These are phyloP conservation scores for Poeciliopsis prolifica DNA, from an alignment of 2,113 vertebrate genomes.

Conservation along the genomic window DNA sequence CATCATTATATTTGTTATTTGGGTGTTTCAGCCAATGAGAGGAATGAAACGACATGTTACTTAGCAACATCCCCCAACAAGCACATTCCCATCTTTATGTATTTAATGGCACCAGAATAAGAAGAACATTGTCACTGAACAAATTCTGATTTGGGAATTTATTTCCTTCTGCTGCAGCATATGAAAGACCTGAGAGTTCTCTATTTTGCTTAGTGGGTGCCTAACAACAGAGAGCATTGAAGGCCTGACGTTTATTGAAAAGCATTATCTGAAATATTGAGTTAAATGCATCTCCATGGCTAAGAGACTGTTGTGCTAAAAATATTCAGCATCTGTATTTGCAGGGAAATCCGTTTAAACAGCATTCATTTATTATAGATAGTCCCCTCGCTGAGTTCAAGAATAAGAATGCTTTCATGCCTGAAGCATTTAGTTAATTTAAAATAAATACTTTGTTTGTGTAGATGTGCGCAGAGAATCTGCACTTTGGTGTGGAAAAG, in stretches of 20 bases:
- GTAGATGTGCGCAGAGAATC: too few species aligned
- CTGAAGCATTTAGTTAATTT: too few species aligned
- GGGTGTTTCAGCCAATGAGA: not conserved
- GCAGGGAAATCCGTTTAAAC: constrained; percentile 17
- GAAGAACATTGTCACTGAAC: not conserved
- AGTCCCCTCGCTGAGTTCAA: not conserved
- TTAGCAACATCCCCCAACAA: not conserved
- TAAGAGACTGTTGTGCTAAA: constrained; percentile 21
- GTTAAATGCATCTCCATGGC: constrained; percentile 7
- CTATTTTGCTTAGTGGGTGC: constrained; percentile 4
- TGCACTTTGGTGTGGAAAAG: too few species aligned
- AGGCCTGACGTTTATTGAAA: constrained; percentile 13
- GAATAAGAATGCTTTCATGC: too few species aligned
- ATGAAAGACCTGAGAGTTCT: not conserved
- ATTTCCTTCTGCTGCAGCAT: not conserved
- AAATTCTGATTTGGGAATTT: not conserved
- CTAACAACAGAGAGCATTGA: not conserved
- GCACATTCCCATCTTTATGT: not conserved
- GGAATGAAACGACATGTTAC: not conserved
- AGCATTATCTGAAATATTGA: constrained; percentile 5
- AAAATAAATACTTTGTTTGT: too few species aligned
- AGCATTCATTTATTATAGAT: constrained; percentile 39
- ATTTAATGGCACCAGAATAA: not conserved
- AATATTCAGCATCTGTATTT: constrained; percentile 35
- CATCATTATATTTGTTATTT: not conserved